Evolutionary conservation across 2,888 invertebrate species (phyloP), one percentile per base, ranked within the genome.

Genomic region (Dryomyza anilis): DNA sequence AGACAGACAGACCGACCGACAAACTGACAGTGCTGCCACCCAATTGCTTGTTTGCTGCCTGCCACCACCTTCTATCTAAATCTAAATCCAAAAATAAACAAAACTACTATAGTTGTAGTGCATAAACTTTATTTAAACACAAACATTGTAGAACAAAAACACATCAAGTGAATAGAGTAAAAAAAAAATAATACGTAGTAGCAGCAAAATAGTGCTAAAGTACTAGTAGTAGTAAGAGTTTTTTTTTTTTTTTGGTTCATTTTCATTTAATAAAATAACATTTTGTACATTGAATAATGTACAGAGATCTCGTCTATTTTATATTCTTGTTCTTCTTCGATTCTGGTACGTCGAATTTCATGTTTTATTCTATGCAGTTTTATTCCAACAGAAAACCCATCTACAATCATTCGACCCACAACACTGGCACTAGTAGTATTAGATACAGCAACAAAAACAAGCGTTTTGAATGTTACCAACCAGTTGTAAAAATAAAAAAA

Each of bases 221-320:
- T n/a, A 39, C 14, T 39, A 12, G 39, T n/a, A 39, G 39, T 39
- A 39, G 39, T 39, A n/a, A 39, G 12, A 39, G n/a, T n/a, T n/a
- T n/a, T n/a, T n/a, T n/a, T n/a, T n/a, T n/a, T n/a, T n/a, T n/a
- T n/a, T n/a, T n/a, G n/a, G n/a, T n/a, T n/a, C n/a, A n/a, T n/a
- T n/a, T n/a, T n/a, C n/a, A 23, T 58, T 58, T 58, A 30, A 48
- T 50, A 60, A 60, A 60, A 60, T 27, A 60, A 36, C 39, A 60
- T 33, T 60, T 33, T 59, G 30, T 21, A 25, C 59, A 59, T 48
- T 60, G 50, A 60, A 60, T 52, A 60, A 52, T 52, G 25, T 52
- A n/a, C 52, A 52, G 30, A n/a, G n/a, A n/a, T n/a, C n/a, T n/a
- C n/a, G n/a, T n/a, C n/a, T n/a, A n/a, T n/a, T n/a, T n/a, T n/a